Evolutionary conservation across 2,113 vertebrate species (phyloP).

Genomic region (Cebidichthys violaceus): DNA sequence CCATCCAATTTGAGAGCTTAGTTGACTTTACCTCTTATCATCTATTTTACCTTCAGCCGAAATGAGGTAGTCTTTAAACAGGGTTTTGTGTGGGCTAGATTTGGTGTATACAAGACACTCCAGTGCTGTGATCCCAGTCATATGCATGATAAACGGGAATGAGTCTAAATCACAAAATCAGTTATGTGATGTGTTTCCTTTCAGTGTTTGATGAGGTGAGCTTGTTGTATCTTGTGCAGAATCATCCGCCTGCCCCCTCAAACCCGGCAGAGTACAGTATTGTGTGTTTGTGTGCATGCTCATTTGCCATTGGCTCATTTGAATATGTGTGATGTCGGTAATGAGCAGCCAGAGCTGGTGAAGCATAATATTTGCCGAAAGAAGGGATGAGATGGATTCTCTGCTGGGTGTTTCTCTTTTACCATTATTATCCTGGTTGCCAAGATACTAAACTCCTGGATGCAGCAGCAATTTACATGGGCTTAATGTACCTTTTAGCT

Average conservation of each 20-base stretch:
- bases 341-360: constrained; percentile 69
- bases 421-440: constrained; percentile 70
- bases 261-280: constrained; percentile 47
- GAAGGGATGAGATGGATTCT: constrained; percentile 71
- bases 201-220: constrained; percentile 54
- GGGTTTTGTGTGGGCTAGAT: constrained; percentile 13
- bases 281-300: constrained; percentile 56
- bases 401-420: constrained; percentile 60
- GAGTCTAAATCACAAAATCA: constrained; percentile 46
- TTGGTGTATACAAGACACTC: constrained; percentile 1
- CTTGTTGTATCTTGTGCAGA: constrained; percentile 47
- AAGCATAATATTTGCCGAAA: constrained; percentile 68
- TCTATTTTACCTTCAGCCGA: constrained; percentile 56
- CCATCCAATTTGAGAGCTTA: constrained; percentile 70
- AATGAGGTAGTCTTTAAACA: constrained; percentile 55
- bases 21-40: constrained; percentile 67
- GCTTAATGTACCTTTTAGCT: constrained; percentile 73
- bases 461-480: constrained; percentile 63
- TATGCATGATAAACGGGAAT: constrained; percentile 42
- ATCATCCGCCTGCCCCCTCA: constrained; percentile 46
- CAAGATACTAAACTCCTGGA: constrained; percentile 62
- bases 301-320: constrained; percentile 72
- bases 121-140: constrained; percentile 31
- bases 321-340: constrained; percentile 65
- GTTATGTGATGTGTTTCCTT: constrained; percentile 42